Conservation (phyloP, 2,888 invertebrate genomes). For the Orthonevra nobilis region DNA sequence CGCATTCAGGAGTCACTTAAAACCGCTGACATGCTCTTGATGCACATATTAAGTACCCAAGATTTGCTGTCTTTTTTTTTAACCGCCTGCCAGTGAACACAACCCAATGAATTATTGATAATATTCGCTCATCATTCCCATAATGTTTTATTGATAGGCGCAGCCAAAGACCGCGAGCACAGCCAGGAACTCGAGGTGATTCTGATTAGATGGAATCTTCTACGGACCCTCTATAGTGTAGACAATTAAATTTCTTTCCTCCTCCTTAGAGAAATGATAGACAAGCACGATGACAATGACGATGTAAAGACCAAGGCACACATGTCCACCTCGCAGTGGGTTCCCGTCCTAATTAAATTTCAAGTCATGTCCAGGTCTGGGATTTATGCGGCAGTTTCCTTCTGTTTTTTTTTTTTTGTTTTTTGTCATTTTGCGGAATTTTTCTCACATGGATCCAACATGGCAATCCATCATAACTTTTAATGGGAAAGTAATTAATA, state of each 20-base stretch:
- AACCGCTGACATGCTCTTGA: slow-evolving; percentile 69
- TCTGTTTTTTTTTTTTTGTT: neutral
- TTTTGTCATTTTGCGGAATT: slow-evolving; percentile 43
- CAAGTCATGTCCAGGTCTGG: slow-evolving; percentile 65
- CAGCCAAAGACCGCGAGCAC: neutral
- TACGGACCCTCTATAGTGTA: slow-evolving; percentile 33
- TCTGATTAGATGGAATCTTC: slow-evolving; percentile 49
- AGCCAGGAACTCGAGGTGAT: slow-evolving; percentile 7
- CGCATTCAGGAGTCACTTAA: slow-evolving; percentile 68
- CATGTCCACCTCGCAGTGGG: slow-evolving; percentile 29
- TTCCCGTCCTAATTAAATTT: slow-evolving; percentile 64
- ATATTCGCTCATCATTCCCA: slow-evolving; percentile 72
- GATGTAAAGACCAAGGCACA: slow-evolving; percentile 33
- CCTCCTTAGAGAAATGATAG: slow-evolving; percentile 59
- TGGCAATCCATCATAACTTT: slow-evolving; percentile 69
- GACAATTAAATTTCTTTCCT: slow-evolving; percentile 69
- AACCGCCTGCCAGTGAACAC: too few species aligned
- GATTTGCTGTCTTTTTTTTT: slow-evolving; percentile 57
- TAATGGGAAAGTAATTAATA: slow-evolving; percentile 70
- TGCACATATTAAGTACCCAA: slow-evolving; percentile 70
- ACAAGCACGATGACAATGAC: slow-evolving; percentile 50
- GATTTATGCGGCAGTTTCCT: slow-evolving; percentile 59
- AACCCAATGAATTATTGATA: slow-evolving; percentile 68
- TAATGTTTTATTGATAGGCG: slow-evolving; percentile 73
- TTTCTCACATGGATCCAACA: slow-evolving; percentile 62